Percentiles rank a stretch among this genome's conserved stretches.
These are phyloP conservation scores for Pristionchus mayeri DNA, from an alignment of 2,888 invertebrate species.

Conservation along the genomic window DNA sequence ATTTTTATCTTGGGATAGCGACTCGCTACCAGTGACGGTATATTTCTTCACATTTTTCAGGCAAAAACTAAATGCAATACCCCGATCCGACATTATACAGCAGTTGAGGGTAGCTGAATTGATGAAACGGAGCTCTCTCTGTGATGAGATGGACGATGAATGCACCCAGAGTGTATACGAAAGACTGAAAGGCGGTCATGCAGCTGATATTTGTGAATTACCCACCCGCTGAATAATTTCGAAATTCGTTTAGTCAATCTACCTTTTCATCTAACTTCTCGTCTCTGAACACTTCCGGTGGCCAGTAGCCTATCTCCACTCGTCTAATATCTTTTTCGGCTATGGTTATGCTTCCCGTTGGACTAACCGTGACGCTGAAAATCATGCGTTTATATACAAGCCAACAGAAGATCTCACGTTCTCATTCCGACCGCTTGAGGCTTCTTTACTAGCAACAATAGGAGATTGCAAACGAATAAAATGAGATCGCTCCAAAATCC, in stretches of 20 bases:
- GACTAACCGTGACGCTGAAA: neutral
- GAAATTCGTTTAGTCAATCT: no score
- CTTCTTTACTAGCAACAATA: neutral
- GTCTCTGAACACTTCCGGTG: constrained; percentile 6
- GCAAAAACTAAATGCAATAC: no score
- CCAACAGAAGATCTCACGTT: neutral
- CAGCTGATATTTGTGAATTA: no score
- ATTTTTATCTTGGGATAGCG: no score
- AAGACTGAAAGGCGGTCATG: no score
- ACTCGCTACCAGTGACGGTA: no score
- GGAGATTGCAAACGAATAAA: neutral
- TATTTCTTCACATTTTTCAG: no score
- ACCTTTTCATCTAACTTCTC: neutral
- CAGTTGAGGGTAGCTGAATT: neutral
- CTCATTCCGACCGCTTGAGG: neutral
- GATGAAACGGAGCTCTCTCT: neutral
- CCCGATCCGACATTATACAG: constrained; percentile 28
- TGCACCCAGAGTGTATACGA: neutral
- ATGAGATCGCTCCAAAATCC: neutral
- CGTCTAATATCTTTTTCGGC: neutral
- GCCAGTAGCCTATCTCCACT: neutral
- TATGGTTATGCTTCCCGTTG: neutral
- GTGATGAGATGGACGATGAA: constrained; percentile 4
- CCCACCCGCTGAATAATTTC: no score
- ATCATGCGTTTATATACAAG: neutral